Conservation (phyloP, 2,797 vertebrate genomes). For the Glyptemys insculpta region DNA sequence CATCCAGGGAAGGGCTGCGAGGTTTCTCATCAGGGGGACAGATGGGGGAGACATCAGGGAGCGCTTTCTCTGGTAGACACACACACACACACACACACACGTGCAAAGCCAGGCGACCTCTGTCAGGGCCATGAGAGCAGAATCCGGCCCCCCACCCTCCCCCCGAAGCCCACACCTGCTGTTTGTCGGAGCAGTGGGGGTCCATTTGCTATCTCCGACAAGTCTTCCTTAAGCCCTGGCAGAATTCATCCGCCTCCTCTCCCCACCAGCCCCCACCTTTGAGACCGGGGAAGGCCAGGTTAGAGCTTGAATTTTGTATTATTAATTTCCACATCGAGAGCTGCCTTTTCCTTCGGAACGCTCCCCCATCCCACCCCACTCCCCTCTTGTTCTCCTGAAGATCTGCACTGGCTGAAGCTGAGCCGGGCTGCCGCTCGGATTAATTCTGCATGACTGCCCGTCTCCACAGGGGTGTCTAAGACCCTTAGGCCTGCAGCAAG, state of each 20-base stretch:
- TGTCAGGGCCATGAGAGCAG: neutral
- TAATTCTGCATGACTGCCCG: conserved; percentile 86
- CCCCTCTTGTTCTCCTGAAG: conserved; percentile 70
- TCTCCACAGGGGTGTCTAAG: conserved; percentile 82
- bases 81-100: neutral
- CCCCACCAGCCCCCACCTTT: conserved; percentile 39
- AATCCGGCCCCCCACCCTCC: neutral
- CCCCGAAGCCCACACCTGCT: neutral
- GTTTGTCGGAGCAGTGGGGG: neutral
- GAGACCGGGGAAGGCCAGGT: neutral
- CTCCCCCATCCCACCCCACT: conserved; percentile 13
- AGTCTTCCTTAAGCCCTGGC: conserved; percentile 57
- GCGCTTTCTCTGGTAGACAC: neutral
- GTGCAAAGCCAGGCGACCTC: neutral
- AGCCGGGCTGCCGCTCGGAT: conserved; percentile 82
- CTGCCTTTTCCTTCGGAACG: conserved; percentile 35
- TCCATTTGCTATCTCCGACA: conserved; percentile 12
- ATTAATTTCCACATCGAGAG: conserved; percentile 45
- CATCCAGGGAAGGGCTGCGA: neutral
- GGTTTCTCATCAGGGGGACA: neutral
- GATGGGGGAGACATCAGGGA: neutral
- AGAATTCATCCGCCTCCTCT: conserved; percentile 44
- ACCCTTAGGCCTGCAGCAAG: conserved; percentile 86
- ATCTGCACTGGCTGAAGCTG: conserved; percentile 72
- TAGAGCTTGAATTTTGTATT: conserved; percentile 64